Base-by-base conservation (phyloP, 2,888 invertebrate species). In the Eilema sororculum region DNA sequence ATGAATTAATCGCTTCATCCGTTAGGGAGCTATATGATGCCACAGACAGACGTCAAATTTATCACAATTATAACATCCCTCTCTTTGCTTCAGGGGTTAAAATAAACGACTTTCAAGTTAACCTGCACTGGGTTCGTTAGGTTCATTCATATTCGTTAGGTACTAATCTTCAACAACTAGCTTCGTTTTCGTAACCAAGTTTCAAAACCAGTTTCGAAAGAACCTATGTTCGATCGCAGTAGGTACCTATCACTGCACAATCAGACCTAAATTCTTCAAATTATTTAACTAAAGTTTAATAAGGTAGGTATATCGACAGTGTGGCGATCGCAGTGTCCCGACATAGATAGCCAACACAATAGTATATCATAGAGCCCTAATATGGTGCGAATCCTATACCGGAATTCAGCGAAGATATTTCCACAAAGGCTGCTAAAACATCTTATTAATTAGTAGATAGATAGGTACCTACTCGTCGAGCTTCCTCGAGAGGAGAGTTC, bases 321-420 rank as follows among this genome's bases (percentile, higher is more conserved):
- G 60, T 58, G 68, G 57, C 22, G 22, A 12, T 69, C 56, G 25
- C 37, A 25, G 30, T 25, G 25, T 65, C 56, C 6, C 33, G 5
- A 59, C 41, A 59, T 41, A 59, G 58, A 56, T 28, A 33, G 12
- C 13, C 25, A 37, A 61, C 8, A 60, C 64, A 52, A 33, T 30
- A 33, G 25, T 66, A 37, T 56, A 69, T 69, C 69, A 65, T 57
- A 60, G 33, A 10, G n/a, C 13, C 69, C 69, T 65, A 69, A 69
- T 69, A 69, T 24, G 69, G 69, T 33, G 13, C 8, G 59, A 37
- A 72, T 59, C 62, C 64, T 67, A 72, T 64, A 67, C 66, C 46
- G 52, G 46, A 41, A 68, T 68, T 57, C 16, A 76, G 74, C 67
- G 74, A 56, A 69, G 56, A 75, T 68, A 73, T 79, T 75, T 76